Evolutionary conservation across 92 coral and sea anemone species (phyloP).

Genomic region (Umimayanthus chanpuru): DNA sequence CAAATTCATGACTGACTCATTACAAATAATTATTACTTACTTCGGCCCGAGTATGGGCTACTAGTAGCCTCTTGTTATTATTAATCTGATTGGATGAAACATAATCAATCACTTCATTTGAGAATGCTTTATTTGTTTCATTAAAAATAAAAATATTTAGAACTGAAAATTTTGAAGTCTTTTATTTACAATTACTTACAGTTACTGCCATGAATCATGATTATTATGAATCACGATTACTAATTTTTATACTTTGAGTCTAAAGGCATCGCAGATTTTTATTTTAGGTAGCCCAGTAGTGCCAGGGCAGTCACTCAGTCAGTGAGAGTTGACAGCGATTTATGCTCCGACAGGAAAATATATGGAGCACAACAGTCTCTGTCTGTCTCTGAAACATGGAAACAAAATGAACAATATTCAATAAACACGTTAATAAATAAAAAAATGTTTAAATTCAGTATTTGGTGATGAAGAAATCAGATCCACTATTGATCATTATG

Average conservation of each 20-base stretch:
- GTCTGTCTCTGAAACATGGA: conserved; percentile 19
- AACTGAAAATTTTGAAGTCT: conserved; percentile 6
- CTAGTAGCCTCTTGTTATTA: too few relatives aligned
- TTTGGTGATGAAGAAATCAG: conserved; percentile 53
- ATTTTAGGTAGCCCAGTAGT: conserved; percentile 19
- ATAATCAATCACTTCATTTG: conserved; percentile 25
- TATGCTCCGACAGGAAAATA: conserved; percentile 5
- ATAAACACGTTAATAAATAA: conserved; percentile 7
- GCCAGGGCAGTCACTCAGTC: conserved; percentile 12
- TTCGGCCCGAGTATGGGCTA: too few relatives aligned
- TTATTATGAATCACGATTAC: conserved; percentile 16
- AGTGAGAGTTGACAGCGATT: conserved; percentile 8
- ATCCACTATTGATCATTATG: conserved; percentile 41
- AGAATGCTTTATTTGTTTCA: conserved; percentile 24
- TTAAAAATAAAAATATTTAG: conserved; percentile 13
- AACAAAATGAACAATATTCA: conserved; percentile 16
- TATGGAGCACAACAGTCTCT: conserved; percentile 14
- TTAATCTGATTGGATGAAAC: conserved; percentile 21
- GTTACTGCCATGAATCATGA: conserved; percentile 27
- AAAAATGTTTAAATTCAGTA: conserved; percentile 17
- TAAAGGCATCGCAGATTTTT: not conserved
- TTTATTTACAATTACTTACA: conserved; percentile 24
- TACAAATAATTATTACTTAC: too few relatives aligned
- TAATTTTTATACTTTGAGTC: conserved; percentile 18
- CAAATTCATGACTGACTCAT: too few relatives aligned